Conservation (phyloP, 2,797 vertebrate genomes). For the Graptemys geographica region DNA sequence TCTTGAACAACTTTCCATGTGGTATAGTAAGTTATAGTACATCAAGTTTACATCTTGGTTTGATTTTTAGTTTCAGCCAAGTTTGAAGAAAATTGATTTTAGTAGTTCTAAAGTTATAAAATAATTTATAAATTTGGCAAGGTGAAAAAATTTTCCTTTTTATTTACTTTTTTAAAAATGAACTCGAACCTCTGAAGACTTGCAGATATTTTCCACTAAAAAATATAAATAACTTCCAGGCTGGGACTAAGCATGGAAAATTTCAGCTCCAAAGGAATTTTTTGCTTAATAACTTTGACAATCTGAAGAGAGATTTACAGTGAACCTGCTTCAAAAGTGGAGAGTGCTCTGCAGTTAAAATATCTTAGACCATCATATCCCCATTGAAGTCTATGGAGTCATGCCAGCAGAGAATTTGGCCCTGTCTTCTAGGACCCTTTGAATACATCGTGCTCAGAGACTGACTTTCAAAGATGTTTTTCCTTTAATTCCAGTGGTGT, state of each 20-base stretch:
- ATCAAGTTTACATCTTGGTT: rapidly evolving
- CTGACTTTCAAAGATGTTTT: neutral
- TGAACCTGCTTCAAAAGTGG: neutral
- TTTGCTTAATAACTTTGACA: neutral
- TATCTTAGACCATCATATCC: neutral
- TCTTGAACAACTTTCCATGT: neutral
- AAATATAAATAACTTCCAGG: neutral
- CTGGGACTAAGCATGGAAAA: neutral
- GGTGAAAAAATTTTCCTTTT: neutral
- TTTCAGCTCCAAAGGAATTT: neutral
- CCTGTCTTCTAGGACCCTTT: neutral
- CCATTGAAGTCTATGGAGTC: neutral
- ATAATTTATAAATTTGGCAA: neutral
- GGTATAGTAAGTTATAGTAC: neutral
- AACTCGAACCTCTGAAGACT: neutral
- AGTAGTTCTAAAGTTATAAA: neutral
- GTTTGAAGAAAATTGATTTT: neutral
- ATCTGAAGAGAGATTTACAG: neutral
- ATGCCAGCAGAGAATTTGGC: neutral
- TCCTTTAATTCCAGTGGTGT: neutral
- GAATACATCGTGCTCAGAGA: neutral
- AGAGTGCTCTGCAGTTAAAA: neutral
- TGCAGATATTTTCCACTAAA: neutral
- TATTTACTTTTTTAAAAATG: rapidly evolving
- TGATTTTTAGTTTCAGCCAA: neutral